Base-by-base conservation (phyloP, 2,888 invertebrate genomes). In the Agrochola lota region DNA sequence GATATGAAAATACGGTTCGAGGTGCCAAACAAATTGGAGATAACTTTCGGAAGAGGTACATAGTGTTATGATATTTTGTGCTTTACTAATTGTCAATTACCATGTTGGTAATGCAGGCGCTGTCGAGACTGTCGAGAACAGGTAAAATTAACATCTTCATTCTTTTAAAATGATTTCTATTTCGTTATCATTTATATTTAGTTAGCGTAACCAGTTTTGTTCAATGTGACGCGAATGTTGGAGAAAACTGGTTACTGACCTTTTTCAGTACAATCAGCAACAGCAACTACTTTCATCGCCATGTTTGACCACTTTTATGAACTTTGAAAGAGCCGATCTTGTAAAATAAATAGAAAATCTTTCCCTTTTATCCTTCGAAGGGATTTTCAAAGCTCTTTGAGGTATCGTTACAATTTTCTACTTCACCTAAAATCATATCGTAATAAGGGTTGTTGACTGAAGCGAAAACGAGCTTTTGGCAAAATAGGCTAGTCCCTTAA, bases 11-110 rank as follows among this genome's bases (percentile, higher is more conserved):
- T 96, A 92, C 93, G 96, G 78, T 96, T 95, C 89, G 96, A 96
- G 92, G 96, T 96, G 93, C 96, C 96, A 80, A 96, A 96, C 90
- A 96, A 95, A 90, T 95, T 96, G 96, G 96, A 96, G 95, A 96
- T 96, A 89, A 92, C 93, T 88, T 96, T 96, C 86, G 95, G 95
- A 90, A 93, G 94, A 94, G 95, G 95, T 94, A 92, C 85, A 87
- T 67, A 70, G 90, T 91, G 90, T 91, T 91, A 89, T 89, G 83
- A 84, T 91, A 88, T 89, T 88, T 89, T 87, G 87, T 85, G 87
- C 70, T 84, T 77, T 85, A 77, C 71, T 81, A 78, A 81, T 81
- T 80, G 63, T 74, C 49, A 63, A 69, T 84, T 70, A 77, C 67
- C 73, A 88, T 87, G 85, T 77, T 88, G 63, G 71, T 88, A 81